phyloP scores from a whole-genome alignment of 2,113 vertebrate species.

The Vanacampus margaritifer region DNA sequence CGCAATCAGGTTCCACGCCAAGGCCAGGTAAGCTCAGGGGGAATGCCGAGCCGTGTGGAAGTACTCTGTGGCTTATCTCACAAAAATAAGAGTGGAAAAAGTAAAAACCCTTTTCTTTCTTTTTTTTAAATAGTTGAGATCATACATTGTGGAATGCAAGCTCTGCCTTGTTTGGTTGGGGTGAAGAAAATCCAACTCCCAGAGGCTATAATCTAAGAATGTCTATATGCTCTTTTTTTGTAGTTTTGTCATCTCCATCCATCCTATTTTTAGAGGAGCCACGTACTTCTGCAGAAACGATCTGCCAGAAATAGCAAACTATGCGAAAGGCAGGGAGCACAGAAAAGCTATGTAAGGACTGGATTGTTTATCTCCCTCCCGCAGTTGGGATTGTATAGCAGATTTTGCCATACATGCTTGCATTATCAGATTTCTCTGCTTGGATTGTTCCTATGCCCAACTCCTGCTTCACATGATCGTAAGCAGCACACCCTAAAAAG shows the following conservation, averaged over 20 bases:
- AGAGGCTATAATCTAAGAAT: conserved; percentile 31
- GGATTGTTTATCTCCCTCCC: conserved; percentile 26
- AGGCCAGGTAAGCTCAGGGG: conserved; percentile 53
- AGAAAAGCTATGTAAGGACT: conserved; percentile 12
- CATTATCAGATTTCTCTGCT: conserved; percentile 32
- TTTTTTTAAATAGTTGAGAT: conserved; percentile 29
- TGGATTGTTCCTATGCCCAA: conserved; percentile 5
- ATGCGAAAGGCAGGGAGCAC: conserved; percentile 12
- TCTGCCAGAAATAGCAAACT: conserved; percentile 29
- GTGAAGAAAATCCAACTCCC: neutral
- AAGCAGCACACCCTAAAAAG: neutral
- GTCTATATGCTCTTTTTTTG: conserved; percentile 14
- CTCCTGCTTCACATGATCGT: conserved; percentile 3
- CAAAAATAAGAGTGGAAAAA: conserved; percentile 12
- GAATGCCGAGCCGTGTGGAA: conserved; percentile 31
- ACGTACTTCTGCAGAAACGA: conserved; percentile 40
- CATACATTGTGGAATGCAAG: conserved; percentile 34
- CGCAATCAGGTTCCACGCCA: conserved; percentile 34
- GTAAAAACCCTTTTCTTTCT: conserved; percentile 3
- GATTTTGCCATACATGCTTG: conserved; percentile 25
- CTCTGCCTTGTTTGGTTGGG: conserved; percentile 30
- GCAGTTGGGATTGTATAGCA: conserved; percentile 22
- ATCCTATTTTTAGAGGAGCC: conserved; percentile 46
- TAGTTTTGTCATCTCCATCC: conserved; percentile 27
- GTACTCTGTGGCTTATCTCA: conserved; percentile 31